Evolutionary conservation across 1,140 invertebrate species (phyloP).

Genomic region (Ceratitis capitata): DNA sequence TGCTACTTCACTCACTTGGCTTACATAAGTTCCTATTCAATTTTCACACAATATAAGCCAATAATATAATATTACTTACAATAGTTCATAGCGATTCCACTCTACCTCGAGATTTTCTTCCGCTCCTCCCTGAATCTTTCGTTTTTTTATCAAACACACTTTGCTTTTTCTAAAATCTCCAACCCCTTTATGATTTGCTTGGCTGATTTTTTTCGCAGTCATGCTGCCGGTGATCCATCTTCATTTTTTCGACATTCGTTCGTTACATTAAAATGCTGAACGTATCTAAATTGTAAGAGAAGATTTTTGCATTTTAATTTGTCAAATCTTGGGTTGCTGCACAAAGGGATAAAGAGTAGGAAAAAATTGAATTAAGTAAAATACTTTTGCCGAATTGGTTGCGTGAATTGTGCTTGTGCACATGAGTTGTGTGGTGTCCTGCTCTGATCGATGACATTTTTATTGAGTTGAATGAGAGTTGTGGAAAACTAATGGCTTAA

Average conservation of each 20-base stretch:
- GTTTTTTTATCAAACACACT: neutral
- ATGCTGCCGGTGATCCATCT: slow-evolving; percentile 54
- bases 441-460: slow-evolving; percentile 63
- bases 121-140: too few relatives aligned
- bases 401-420: neutral
- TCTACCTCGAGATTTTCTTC: neutral
- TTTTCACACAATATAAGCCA: slow-evolving; percentile 5
- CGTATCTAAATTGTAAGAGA: slow-evolving; percentile 41
- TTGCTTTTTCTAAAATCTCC: neutral
- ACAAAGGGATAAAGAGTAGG: neutral
- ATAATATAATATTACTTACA: slow-evolving; percentile 20
- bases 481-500: neutral
- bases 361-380: slow-evolving; percentile 13
- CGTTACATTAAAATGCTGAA: slow-evolving; percentile 43
- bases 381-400: slow-evolving; percentile 24
- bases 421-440: neutral
- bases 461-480: slow-evolving; percentile 49
- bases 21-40: slow-evolving; percentile 38
- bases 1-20: neutral
- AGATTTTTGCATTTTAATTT: slow-evolving; percentile 59
- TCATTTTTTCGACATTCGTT: slow-evolving; percentile 62
- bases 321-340: slow-evolving; percentile 45
- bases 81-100: neutral
- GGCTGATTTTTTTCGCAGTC: neutral
- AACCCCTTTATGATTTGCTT: neutral